Percentiles rank a stretch among this genome's conserved stretches.
phyloP scores from a whole-genome alignment of 2,797 vertebrate species.

The Pteropus rufus region DNA sequence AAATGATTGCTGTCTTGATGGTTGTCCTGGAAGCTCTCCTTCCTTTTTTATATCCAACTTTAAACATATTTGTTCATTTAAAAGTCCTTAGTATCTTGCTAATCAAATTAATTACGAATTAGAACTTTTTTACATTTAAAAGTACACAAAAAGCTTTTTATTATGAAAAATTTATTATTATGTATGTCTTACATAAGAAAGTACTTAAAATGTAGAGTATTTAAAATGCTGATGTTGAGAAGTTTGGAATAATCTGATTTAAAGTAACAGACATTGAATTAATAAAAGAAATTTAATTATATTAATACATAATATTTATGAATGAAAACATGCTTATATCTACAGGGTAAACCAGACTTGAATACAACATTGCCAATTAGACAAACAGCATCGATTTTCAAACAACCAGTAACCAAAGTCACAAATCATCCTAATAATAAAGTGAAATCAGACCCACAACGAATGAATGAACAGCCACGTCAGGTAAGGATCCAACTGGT shows the following conservation, averaged over 20 bases:
- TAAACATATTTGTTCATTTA: not conserved
- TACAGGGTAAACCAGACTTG: conserved; percentile 91
- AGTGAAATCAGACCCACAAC: conserved; percentile 92
- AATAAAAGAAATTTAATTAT: not conserved
- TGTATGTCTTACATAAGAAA: not conserved
- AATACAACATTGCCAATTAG: conserved; percentile 95
- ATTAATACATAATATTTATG: not conserved
- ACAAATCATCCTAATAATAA: conserved; percentile 94
- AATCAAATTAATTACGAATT: conserved; percentile 9
- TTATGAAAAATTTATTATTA: not conserved
- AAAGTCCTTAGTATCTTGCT: not conserved
- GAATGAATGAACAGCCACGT: conserved; percentile 90
- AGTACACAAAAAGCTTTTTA: not conserved
- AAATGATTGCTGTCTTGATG: not conserved
- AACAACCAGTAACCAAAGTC: conserved; percentile 97
- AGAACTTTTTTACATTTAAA: conserved; percentile 24
- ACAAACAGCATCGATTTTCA: conserved; percentile 97
- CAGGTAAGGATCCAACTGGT: conserved; percentile 84
- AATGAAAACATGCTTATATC: conserved; percentile 50
- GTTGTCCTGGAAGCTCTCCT: not conserved
- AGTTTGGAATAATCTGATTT: not conserved
- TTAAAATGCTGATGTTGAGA: conserved; percentile 10
- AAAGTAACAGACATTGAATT: conserved; percentile 4
- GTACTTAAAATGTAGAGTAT: not conserved
- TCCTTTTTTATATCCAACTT: not conserved